Conservation (phyloP, 2,113 vertebrate species). For the Perca fluviatilis region DNA sequence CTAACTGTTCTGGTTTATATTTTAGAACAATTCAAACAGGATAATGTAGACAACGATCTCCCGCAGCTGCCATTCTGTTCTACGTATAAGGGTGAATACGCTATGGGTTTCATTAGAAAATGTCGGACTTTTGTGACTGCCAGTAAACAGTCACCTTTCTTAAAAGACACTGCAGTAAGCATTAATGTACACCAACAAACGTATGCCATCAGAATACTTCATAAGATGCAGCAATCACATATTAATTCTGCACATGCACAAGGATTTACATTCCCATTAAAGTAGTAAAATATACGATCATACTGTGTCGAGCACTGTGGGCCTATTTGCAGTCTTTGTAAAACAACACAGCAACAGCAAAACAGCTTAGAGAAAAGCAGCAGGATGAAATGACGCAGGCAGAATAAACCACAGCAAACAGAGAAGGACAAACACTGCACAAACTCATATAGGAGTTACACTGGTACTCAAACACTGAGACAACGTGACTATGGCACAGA, state of each 20-base stretch:
- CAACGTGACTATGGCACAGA: not conserved
- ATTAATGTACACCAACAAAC: not conserved
- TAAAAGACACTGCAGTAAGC: not conserved
- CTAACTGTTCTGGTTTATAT: too few species aligned
- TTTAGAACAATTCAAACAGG: too few species aligned
- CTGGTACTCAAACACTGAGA: constrained; percentile 19
- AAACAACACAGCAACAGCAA: not conserved
- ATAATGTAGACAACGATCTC: too few species aligned
- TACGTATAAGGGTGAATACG: too few species aligned
- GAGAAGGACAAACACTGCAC: constrained; percentile 2
- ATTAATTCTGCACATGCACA: not conserved
- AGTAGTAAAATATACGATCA: not conserved
- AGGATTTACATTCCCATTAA: not conserved
- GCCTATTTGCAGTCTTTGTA: not conserved
- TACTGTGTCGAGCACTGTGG: too few species aligned
- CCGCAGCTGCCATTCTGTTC: too few species aligned
- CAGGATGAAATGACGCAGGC: not conserved
- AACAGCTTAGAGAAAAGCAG: not conserved
- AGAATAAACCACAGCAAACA: constrained; percentile 13
- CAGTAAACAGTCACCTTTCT: not conserved
- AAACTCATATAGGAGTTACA: not conserved
- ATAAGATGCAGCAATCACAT: not conserved
- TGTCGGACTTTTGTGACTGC: not conserved
- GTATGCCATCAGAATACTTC: not conserved
- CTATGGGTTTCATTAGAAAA: too few species aligned